Evolutionary conservation across 2,888 invertebrate genomes (phyloP).

Genomic region (Hypercompe scribonia): DNA sequence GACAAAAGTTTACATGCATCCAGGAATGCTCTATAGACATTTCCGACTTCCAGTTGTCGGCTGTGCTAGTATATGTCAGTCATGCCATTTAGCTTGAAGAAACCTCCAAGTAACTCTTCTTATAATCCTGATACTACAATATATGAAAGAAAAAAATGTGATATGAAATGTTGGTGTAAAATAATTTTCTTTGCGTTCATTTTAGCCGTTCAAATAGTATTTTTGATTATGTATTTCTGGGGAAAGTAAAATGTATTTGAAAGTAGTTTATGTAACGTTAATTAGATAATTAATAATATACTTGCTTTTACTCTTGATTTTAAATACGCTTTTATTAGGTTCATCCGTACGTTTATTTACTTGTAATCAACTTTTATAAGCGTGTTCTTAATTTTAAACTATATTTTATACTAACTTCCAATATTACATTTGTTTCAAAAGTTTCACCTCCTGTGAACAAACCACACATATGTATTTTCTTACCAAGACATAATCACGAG

Average conservation of each 20-base stretch:
- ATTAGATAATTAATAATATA: conserved; percentile 13
- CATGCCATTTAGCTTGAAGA: conserved; percentile 60
- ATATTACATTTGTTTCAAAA: neutral
- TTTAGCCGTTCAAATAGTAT: conserved; percentile 60
- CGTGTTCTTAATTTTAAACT: too few species aligned
- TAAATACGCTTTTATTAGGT: too few species aligned
- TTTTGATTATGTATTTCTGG: conserved; percentile 56
- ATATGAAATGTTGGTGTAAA: conserved; percentile 62
- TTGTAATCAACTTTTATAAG: too few species aligned
- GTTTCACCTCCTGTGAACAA: too few species aligned
- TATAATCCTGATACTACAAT: neutral
- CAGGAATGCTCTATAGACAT: conserved; percentile 25
- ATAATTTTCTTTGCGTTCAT: conserved; percentile 52
- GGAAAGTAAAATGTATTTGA: conserved; percentile 13
- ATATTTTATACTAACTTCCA: neutral
- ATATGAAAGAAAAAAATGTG: conserved; percentile 24
- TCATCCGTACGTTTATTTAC: too few species aligned
- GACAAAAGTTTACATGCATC: neutral
- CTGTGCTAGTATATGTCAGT: conserved; percentile 1
- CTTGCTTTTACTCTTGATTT: neutral
- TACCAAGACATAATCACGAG: too few species aligned
- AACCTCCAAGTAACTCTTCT: conserved; percentile 34
- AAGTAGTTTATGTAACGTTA: conserved; percentile 1
- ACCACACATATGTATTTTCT: too few species aligned
- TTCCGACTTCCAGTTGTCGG: conserved; percentile 7